Evolutionary conservation across 2,888 invertebrate genomes (phyloP).

Genomic region (Cerceris rybyensis): DNA sequence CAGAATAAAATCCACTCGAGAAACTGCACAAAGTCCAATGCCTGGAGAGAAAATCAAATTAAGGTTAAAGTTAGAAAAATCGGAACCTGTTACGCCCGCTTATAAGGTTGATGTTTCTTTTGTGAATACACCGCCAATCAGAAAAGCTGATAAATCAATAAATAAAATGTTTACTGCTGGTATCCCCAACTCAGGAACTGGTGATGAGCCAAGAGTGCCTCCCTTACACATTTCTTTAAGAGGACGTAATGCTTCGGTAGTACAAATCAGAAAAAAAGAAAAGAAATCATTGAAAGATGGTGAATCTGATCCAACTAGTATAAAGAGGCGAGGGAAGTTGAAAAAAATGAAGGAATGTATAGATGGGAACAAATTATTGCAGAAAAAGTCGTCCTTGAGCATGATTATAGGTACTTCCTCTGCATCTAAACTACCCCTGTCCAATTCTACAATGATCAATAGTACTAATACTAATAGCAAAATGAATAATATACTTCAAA

Average conservation of each 20-base stretch:
- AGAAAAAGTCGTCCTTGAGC: slow-evolving; percentile 77
- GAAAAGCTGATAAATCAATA: slow-evolving; percentile 82
- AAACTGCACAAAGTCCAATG: slow-evolving; percentile 79
- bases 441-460: slow-evolving; percentile 76
- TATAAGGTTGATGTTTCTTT: slow-evolving; percentile 92
- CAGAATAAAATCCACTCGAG: slow-evolving; percentile 77
- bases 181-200: slow-evolving; percentile 66
- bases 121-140: slow-evolving; percentile 83
- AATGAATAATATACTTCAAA: slow-evolving; percentile 77
- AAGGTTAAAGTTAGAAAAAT: slow-evolving; percentile 91
- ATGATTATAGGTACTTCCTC: slow-evolving; percentile 77
- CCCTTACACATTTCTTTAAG: slow-evolving; percentile 94
- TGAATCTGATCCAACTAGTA: slow-evolving; percentile 78
- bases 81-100: slow-evolving; percentile 90
- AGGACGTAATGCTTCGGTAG: slow-evolving; percentile 91
- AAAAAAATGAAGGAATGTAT: slow-evolving; percentile 83
- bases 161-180: slow-evolving; percentile 82
- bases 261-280: slow-evolving; percentile 89
- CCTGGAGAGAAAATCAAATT: slow-evolving; percentile 91
- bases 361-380: slow-evolving; percentile 78
- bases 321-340: slow-evolving; percentile 81
- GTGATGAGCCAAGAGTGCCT: slow-evolving; percentile 91
- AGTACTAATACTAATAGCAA: slow-evolving; percentile 75
- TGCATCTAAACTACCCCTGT: slow-evolving; percentile 76
- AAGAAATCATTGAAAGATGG: slow-evolving; percentile 84